Base-by-base conservation (phyloP, 2,113 vertebrate species). In the Mirounga angustirostris region DNA sequence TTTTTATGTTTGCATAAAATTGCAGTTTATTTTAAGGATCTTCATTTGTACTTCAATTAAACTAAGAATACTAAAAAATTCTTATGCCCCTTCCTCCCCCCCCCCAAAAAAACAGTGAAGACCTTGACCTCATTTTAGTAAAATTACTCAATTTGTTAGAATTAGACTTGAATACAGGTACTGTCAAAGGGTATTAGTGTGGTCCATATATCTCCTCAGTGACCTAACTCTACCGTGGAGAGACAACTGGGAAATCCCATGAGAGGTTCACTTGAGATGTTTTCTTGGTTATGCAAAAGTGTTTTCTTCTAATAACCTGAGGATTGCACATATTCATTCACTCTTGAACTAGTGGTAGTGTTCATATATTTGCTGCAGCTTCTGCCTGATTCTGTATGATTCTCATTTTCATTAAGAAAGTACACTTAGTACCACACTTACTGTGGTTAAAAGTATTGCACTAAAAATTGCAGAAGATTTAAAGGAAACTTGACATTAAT, bases 51-150 rank as follows among this genome's bases (percentile, higher is more conserved):
- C 98, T 98, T 98, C 97, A 98, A 14, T 97, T 98, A 95, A 98
- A 90, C 95, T 96, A 97, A 98, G 85, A 97, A 94, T 88, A 97
- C 94, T 98, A 96, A 50, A 80, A 97, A 95, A 74, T 88, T 96
- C 40, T 98, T 98, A 97, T 91, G 81, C 18, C 12, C 16, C 59
- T 93, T n/a, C 88, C 97, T 87, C 97, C 82, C 2, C 6, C 13
- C 3, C 91, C 3, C 91, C 67, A 9, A 65, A 46, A 88, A 95
- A 73, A 63, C 24, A 98, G 97, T 95, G 83, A 97, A 98, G 93
- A 98, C 95, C 95, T 98, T 98, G 98, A 98, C 97, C 97, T 98
- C 97, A 97, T 98, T 98, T 98, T 98, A 97, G 97, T 98, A 98
- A 97, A 98, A 98, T 97, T 97, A 96, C 97, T 98, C 93, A 98